phyloP scores from a whole-genome alignment of 2,888 invertebrate genomes.

The Polydrusus tereticollis region DNA sequence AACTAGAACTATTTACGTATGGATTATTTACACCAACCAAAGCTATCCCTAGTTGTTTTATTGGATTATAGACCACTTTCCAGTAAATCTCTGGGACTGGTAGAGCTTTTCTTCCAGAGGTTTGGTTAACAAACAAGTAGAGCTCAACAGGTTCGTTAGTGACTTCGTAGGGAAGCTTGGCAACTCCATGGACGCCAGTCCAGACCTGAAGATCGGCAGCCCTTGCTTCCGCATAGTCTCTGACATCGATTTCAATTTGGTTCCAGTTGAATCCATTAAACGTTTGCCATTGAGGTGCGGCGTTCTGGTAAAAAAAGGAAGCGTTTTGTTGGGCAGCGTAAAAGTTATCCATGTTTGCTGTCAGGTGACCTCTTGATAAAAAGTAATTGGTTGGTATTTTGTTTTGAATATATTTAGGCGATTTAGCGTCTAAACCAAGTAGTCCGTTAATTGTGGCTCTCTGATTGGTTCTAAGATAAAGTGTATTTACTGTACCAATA shows the following conservation, averaged over 20 bases:
- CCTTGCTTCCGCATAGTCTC: conserved; percentile 65
- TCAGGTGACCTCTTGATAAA: conserved; percentile 74
- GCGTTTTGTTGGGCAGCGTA: conserved; percentile 72
- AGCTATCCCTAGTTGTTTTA: conserved; percentile 69
- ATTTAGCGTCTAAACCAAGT: conserved; percentile 55
- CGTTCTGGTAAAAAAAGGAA: conserved; percentile 72
- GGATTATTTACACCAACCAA: conserved; percentile 77
- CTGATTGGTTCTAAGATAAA: conserved; percentile 60
- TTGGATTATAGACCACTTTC: conserved; percentile 73
- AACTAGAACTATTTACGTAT: conserved; percentile 49
- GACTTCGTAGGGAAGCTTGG: conserved; percentile 41
- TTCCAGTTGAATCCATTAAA: conserved; percentile 75
- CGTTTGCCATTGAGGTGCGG: conserved; percentile 77
- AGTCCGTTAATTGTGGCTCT: conserved; percentile 59
- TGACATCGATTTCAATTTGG: conserved; percentile 67
- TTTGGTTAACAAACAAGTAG: conserved; percentile 58
- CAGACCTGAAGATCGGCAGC: conserved; percentile 63
- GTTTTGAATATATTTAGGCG: conserved; percentile 67
- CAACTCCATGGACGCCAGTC: conserved; percentile 63
- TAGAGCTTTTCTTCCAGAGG: conserved; percentile 58
- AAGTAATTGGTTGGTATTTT: conserved; percentile 60
- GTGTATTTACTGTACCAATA: conserved; percentile 59
- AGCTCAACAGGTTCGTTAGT: conserved; percentile 56
- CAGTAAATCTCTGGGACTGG: conserved; percentile 73
- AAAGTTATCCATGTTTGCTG: conserved; percentile 74